These are phyloP conservation scores for Burhinus bistriatus DNA, from an alignment of 2,113 vertebrate genomes.

Conservation along the genomic window DNA sequence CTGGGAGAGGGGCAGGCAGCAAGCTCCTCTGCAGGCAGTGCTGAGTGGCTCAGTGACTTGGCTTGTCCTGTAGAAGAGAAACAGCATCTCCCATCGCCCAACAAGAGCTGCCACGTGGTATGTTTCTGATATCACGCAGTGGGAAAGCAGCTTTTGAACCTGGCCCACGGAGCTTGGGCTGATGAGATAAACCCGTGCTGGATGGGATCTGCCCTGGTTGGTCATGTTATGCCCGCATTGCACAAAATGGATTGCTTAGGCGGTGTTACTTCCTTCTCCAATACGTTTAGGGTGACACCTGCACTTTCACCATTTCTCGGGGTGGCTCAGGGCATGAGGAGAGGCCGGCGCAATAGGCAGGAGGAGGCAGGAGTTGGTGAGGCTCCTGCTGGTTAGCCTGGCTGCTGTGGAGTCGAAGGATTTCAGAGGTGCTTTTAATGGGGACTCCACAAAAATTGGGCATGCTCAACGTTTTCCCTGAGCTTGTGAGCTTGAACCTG, in stretches of 20 bases:
- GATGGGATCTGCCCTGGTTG: not conserved
- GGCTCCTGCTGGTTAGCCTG: not conserved
- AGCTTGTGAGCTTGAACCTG: not conserved
- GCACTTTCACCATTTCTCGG: not conserved
- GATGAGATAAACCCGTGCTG: not conserved
- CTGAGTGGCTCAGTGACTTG: accelerated
- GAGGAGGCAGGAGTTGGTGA: not conserved
- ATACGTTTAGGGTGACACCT: not conserved
- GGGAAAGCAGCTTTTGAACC: not conserved
- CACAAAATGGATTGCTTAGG: not conserved
- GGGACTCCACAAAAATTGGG: not conserved
- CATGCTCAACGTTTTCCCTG: accelerated
- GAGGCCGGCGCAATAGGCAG: not conserved
- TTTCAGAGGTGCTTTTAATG: not conserved
- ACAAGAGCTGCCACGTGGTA: not conserved
- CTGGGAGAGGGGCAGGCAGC: not conserved
- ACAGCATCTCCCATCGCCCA: not conserved
- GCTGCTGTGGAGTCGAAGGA: not conserved
- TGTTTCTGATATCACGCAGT: not conserved
- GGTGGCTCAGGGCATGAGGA: not conserved
- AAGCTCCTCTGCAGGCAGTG: not conserved
- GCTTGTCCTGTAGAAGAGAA: not conserved
- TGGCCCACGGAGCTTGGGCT: not conserved
- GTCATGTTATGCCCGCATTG: not conserved
- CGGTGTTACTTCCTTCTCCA: not conserved